Evolutionary conservation across 2,113 vertebrate species (phyloP), one percentile per base, ranked within the genome.

Genomic region (Xiphophorus hellerii): DNA sequence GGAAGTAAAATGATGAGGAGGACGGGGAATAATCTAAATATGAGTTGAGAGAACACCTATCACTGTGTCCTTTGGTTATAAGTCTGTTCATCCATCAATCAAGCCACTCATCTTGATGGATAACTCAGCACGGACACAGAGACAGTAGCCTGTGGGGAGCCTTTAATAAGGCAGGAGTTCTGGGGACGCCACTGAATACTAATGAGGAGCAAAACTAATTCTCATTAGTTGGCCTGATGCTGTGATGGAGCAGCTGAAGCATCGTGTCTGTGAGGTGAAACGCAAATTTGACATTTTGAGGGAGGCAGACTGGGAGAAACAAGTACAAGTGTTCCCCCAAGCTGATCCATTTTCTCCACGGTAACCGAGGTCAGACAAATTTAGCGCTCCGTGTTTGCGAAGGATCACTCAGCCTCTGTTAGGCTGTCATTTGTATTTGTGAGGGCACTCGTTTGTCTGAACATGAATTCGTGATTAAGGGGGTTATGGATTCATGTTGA

Each of bases 261-360:
- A 79, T 63, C 54, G n/a, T 73, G 73, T 74, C 88, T 77, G 71
- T 6, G 44, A 87, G 80, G 73, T 75, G 79, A 85, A 86, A 87
- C 70, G 64, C 76, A 74, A 79, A 87, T 82, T 76, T 92, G 87
- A 90, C 89, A 92, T 90, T 88, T 89, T 78, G 76, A 85, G 69
- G 67, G 78, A 73, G 64, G 84, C 78, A 87, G 87, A 88, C 73
- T 73, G 64, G 74, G 85, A 84, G 78, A 74, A 79, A 85, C 76
- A 87, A 87, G 88, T 71, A 85, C 87, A 81, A 87, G 81, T n/a
- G 74, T 78, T 83, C 88, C 92, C 90, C 69, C 31, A 12, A 87
- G 90, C 87, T 20, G 68, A 80, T 76, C 66, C 69, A 63, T 77
- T 86, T 84, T 78, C 81, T 83, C 54, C 71, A 61, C 60, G 31